Percentiles rank a stretch among this genome's conserved stretches.
These are phyloP conservation scores for Carcharodon carcharias DNA, from an alignment of 2,797 vertebrate species.

Conservation along the genomic window DNA sequence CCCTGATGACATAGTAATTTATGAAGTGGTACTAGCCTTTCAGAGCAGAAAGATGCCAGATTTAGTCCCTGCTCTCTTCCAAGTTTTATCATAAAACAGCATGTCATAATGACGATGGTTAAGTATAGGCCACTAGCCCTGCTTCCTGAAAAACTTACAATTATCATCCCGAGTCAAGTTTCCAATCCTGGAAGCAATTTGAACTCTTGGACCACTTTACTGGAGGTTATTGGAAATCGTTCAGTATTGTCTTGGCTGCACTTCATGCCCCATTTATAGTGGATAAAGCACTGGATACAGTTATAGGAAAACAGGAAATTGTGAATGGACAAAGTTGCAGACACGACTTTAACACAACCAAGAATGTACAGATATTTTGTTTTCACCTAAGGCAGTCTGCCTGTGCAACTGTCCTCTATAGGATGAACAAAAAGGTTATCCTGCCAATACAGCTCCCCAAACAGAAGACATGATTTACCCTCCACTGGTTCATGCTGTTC, in stretches of 20 bases:
- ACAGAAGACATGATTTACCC: not conserved
- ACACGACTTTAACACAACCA: not conserved
- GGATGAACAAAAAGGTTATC: not conserved
- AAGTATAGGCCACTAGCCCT: not conserved
- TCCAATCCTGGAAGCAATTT: not conserved
- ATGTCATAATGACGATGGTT: not conserved
- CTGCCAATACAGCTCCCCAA: not conserved
- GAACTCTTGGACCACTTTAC: not conserved
- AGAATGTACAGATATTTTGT: not conserved
- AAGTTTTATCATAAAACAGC: not conserved
- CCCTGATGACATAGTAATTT: not conserved
- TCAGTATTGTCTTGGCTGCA: not conserved
- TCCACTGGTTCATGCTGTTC: not conserved
- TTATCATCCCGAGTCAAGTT: not conserved
- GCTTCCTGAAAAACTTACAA: not conserved
- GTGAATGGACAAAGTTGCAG: not conserved
- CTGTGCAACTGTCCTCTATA: not conserved
- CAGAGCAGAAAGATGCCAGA: not conserved
- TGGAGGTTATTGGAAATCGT: no score
- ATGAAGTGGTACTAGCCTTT: not conserved
- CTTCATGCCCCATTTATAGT: not conserved
- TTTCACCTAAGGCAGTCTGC: not conserved
- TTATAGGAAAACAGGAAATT: not conserved
- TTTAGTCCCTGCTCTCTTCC: not conserved
- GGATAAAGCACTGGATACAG: not conserved